Base-by-base conservation (phyloP, 2,888 invertebrate species). In the Eutolmus rufibarbis region DNA sequence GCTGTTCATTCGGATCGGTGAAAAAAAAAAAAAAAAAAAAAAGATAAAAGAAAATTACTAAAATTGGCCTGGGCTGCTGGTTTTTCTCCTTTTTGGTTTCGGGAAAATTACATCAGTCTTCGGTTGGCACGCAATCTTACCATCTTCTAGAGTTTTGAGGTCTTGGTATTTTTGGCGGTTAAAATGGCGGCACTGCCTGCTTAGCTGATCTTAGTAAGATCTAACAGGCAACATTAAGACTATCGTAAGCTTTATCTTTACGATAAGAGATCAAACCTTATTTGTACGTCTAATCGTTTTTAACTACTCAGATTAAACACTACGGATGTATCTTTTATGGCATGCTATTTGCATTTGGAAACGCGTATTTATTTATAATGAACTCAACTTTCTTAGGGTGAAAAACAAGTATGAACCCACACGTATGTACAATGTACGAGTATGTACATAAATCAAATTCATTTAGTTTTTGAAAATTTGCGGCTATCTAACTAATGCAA, bases 11-110 rank as follows among this genome's bases (percentile, higher is more conserved):
- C n/a, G 37, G 23, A 37, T 37, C 76, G 14, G 40, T 57, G 66
- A 66, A 66, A 57, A 82, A 57, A 57, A 34, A 34, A 16, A 82
- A 66, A 57, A 82, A 57, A 16, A 66, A 66, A 57, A 82, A 57
- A 57, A 34, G 3, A 16, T 66, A 66, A 57, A 82, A 57, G 66
- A 57, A 82, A 82, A 82, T 82, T 82, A 82, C 82, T 81, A 57
- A 57, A 82, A 82, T 82, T 82, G 66, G 57, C 19, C 51, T 66
- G 14, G 82, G 51, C 40, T 76, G 76, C 34, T 31, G 74, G 1
- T 82, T 56, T 57, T 82, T n/a, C 19, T 66, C 23, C 56, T 14
- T 66, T 34, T 76, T 76, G 7, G 34, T 56, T 57, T 23, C 7
- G 66, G 57, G 82, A 19, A 57, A 82, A 82, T 37, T 57, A 57